Percentiles rank a stretch among this genome's conserved stretches.
Conservation (phyloP, 2,888 invertebrate genomes). For the Callyntrura guangdongensis region DNA sequence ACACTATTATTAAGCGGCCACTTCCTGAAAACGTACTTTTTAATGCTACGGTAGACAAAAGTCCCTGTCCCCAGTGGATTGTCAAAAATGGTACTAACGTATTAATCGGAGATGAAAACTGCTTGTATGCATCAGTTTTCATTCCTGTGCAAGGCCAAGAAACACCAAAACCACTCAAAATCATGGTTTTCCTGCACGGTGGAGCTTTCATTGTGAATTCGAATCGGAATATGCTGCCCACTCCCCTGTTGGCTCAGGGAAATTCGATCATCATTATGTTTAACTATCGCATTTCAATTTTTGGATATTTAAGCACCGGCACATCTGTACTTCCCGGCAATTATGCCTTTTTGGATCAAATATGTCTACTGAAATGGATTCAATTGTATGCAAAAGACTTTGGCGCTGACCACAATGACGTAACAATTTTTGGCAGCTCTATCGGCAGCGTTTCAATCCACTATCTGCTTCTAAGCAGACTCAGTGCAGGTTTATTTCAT, state of each 20-base stretch:
- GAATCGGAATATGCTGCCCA: constrained; percentile 70
- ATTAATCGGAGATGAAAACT: constrained; percentile 53
- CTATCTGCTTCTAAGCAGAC: constrained; percentile 67
- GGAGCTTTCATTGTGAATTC: constrained; percentile 80
- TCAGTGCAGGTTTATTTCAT: constrained; percentile 75
- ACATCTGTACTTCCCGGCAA: constrained; percentile 77
- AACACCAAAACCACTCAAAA: constrained; percentile 84
- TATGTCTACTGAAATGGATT: constrained; percentile 76
- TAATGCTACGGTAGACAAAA: constrained; percentile 81
- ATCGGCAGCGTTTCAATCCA: constrained; percentile 75
- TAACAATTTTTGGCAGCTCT: constrained; percentile 79
- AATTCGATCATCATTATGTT: constrained; percentile 80
- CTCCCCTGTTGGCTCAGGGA: constrained; percentile 71
- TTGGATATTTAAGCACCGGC: constrained; percentile 81
- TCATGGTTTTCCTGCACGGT: constrained; percentile 83
- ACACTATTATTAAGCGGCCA: constrained; percentile 60
- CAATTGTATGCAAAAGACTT: constrained; percentile 73
- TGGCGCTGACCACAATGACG: constrained; percentile 66
- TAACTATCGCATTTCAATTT: constrained; percentile 81
- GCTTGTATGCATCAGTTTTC: constrained; percentile 80
- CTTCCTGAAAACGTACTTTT: constrained; percentile 78
- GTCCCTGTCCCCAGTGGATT: constrained; percentile 84
- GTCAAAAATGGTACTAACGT: constrained; percentile 63
- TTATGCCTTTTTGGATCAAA: constrained; percentile 78
- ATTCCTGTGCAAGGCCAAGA: constrained; percentile 84